Percentiles rank a stretch among this genome's conserved stretches.
Evolutionary conservation across 2,888 invertebrate species (phyloP).

Genomic region (Nemurella pictetii): DNA sequence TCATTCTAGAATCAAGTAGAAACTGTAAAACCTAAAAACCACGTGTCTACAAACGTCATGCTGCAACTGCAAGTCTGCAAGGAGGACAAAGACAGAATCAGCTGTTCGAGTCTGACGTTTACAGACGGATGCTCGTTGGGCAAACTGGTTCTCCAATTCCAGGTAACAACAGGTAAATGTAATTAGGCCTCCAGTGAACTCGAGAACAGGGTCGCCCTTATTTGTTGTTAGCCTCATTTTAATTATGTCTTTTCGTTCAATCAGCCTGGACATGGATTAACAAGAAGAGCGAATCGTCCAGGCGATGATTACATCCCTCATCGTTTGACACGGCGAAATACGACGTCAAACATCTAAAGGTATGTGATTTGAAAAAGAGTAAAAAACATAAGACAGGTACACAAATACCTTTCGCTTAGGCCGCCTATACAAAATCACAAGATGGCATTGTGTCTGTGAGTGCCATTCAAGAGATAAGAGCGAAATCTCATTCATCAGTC

Average conservation of each 20-base stretch:
- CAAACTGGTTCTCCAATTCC: background rate
- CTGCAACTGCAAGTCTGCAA: background rate
- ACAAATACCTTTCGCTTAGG: background rate
- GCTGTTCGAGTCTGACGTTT: slow-evolving; percentile 8
- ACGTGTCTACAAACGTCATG: background rate
- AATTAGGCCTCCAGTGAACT: background rate
- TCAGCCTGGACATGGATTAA: background rate
- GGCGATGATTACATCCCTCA: background rate
- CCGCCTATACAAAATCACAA: background rate
- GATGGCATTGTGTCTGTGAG: background rate
- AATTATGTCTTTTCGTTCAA: background rate
- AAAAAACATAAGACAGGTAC: background rate
- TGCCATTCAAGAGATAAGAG: background rate
- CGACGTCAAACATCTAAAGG: background rate
- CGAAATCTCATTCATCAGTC: background rate
- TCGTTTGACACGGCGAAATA: background rate
- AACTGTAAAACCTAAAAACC: background rate
- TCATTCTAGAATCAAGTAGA: slow-evolving; percentile 14
- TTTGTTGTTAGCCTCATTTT: background rate
- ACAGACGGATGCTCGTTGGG: background rate
- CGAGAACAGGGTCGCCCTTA: background rate
- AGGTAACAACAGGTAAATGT: slow-evolving; percentile 16
- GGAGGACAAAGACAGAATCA: background rate
- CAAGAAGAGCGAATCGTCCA: background rate
- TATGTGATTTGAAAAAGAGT: background rate